Conservation (phyloP, 2,113 vertebrate species). For the Erythrolamprus reginae region DNA sequence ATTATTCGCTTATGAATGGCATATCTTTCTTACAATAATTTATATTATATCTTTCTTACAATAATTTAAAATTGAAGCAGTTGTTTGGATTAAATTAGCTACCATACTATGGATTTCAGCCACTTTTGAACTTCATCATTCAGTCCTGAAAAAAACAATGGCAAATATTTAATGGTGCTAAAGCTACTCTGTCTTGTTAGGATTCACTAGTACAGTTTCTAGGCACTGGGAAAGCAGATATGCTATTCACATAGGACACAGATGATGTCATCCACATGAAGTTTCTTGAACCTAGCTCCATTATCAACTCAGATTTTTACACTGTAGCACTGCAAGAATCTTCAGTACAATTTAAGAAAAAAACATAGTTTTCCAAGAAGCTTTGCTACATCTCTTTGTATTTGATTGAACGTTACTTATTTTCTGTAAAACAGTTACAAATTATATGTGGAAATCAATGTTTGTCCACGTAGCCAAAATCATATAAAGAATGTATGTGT, state of each 20-base stretch:
- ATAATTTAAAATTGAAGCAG: not conserved
- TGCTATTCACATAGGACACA: not conserved
- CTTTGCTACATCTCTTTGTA: not conserved
- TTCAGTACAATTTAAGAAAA: not conserved
- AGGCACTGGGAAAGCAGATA: not conserved
- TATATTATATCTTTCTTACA: conserved; percentile 32
- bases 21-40: conserved; percentile 32
- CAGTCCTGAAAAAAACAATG: not conserved
- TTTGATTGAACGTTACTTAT: not conserved
- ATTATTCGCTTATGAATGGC: no score
- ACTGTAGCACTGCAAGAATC: not conserved
- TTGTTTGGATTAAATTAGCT: not conserved
- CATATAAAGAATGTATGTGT: not conserved
- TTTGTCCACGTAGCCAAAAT: not conserved
- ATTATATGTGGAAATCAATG: not conserved
- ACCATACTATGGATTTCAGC: not conserved
- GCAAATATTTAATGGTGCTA: not conserved
- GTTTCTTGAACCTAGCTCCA: not conserved
- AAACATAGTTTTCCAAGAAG: not conserved
- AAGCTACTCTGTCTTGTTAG: not conserved
- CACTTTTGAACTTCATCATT: not conserved
- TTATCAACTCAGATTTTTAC: not conserved
- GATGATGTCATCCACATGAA: not conserved
- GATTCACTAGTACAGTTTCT: not conserved
- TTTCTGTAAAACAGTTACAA: not conserved